Conservation (phyloP, 2,797 vertebrate genomes). For the Chelon auratus region DNA sequence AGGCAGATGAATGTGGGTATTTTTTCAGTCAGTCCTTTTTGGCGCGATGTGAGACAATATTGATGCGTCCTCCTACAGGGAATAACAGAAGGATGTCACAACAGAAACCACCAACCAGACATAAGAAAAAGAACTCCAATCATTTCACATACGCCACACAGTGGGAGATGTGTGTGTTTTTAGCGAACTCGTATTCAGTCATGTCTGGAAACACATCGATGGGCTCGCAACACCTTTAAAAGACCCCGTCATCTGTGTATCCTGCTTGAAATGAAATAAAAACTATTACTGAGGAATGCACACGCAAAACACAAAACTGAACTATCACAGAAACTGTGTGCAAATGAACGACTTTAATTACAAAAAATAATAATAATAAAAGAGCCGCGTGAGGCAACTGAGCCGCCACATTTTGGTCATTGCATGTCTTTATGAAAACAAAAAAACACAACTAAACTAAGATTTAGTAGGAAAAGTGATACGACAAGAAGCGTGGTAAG, state of each 20-base stretch:
- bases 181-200: slow-evolving; percentile 14
- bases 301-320: slow-evolving; percentile 27
- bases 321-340: slow-evolving; percentile 57
- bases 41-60: not conserved
- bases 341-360: slow-evolving; percentile 58
- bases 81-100: slow-evolving; percentile 42
- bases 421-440: slow-evolving; percentile 85
- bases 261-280: slow-evolving; percentile 13
- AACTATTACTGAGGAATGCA: slow-evolving; percentile 37
- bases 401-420: slow-evolving; percentile 77
- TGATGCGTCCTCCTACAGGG: slow-evolving; percentile 21
- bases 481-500: slow-evolving; percentile 94
- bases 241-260: not conserved
- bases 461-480: slow-evolving; percentile 89
- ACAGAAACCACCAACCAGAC: slow-evolving; percentile 37
- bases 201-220: slow-evolving; percentile 6
- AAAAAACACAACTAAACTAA: slow-evolving; percentile 89
- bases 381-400: slow-evolving; percentile 21
- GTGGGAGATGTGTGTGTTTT: not conserved
- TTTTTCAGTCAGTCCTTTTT: not conserved
- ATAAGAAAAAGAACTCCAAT: slow-evolving; percentile 26
- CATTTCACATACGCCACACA: slow-evolving; percentile 35
- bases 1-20: not conserved
- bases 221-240: slow-evolving; percentile 18
- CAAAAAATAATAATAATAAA: slow-evolving; percentile 21